Base-by-base conservation (phyloP, 53 echinoderm and acorn worm species). In the Patiria pectinifera region DNA sequence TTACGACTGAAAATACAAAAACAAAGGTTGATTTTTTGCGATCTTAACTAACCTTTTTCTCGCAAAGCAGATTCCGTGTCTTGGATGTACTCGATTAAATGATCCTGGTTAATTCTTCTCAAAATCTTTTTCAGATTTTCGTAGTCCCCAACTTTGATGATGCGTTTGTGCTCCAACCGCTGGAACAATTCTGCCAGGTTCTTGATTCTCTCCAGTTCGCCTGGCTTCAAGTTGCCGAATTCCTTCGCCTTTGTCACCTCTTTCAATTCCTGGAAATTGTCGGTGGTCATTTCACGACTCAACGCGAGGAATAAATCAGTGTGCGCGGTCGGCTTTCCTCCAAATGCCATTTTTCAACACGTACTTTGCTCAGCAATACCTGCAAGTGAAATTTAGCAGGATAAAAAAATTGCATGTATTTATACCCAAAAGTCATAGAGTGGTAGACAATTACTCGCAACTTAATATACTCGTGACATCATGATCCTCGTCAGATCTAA, bases 191-290 rank as follows among this genome's bases (percentile, higher is more conserved):
- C 76, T 10, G 49, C 69, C 16, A 58, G n/a, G 45, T 26, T 59
- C 22, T 16, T 59, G 24, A 92, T 72, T n/a, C 45, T 92, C 76
- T 92, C 84, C 60, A 92, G 59, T 45, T 92, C 92, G 7, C 84
- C 92, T 6, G 76, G 26, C 69, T 46, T 75, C 23, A 92, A 70
- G 59, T 81, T 69, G 25, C 92, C 92, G 75, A 85, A 85, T 48
- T 85, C 76, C 12, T 44, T 0, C 11, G 84, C 83, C 61, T 60
- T 92, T 4, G 75, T 76, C 11, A 59, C 76, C 2, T 59, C 4
- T 59, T 92, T 92, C 44, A 92, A 15, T 6, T 84, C 58, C 2
- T 75, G 2, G 9, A 92, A 77, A 13, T 15, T 59, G 3, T 84
- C 92, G 11, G 6, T 5, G 10, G 10, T 25, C 18, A 89, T 21